Conservation (phyloP, 1,140 invertebrate species). For the Trichoplusia ni region DNA sequence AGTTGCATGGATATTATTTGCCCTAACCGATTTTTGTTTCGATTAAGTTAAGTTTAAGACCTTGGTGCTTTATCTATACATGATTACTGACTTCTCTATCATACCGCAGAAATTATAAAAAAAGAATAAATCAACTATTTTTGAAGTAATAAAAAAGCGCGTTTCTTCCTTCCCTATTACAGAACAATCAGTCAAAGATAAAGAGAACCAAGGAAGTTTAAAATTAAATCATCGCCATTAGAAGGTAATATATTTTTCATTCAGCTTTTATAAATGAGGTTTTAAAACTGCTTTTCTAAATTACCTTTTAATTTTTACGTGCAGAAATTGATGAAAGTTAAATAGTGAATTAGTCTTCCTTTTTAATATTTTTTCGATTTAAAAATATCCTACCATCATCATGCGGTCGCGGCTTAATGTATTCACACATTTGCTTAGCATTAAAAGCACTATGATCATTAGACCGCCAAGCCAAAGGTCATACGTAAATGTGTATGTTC, state of each 20-base stretch:
- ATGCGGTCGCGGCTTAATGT: too few relatives aligned
- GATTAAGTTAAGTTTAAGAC: too few relatives aligned
- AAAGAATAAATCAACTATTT: background rate
- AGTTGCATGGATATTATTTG: too few relatives aligned
- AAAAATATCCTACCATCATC: too few relatives aligned
- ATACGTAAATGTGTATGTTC: too few relatives aligned
- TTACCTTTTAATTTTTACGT: background rate
- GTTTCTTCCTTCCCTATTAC: background rate
- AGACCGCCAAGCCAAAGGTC: too few relatives aligned
- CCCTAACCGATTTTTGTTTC: too few relatives aligned
- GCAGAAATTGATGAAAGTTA: background rate
- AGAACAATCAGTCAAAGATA: constrained; percentile 12
- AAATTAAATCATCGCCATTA: constrained; percentile 16
- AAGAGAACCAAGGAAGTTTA: background rate
- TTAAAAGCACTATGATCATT: too few relatives aligned
- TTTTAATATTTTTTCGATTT: too few relatives aligned
- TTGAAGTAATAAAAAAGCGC: background rate
- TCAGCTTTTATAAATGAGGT: constrained; percentile 2
- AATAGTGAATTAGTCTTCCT: too few relatives aligned
- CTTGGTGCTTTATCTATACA: too few relatives aligned
- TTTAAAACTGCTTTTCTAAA: background rate
- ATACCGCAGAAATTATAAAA: background rate
- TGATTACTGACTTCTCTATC: background rate
- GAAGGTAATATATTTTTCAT: constrained; percentile 13
- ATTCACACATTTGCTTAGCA: too few relatives aligned